These are phyloP conservation scores for Scaptomyza polygonia DNA, from an alignment of 2,888 invertebrate genomes.

Conservation along the genomic window DNA sequence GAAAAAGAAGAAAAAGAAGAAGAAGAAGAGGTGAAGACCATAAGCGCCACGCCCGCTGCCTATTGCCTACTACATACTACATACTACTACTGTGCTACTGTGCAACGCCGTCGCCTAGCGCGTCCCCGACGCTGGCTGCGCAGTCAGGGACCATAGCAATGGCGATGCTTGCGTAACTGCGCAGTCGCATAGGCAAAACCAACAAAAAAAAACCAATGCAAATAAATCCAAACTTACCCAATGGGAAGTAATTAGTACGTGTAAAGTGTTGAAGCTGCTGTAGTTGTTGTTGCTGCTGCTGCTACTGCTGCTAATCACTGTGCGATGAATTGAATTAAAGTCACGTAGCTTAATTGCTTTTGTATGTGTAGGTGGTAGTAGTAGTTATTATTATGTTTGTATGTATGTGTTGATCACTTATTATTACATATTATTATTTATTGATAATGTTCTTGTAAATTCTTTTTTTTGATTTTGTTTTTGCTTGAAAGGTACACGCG, in stretches of 20 bases:
- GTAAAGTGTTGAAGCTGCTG: slow-evolving; percentile 13
- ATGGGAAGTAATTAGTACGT: slow-evolving; percentile 34
- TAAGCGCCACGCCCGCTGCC: slow-evolving; percentile 46
- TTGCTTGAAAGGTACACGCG: slow-evolving; percentile 69
- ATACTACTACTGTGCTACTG: slow-evolving; percentile 36
- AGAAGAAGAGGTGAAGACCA: slow-evolving; percentile 18
- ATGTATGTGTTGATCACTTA: slow-evolving; percentile 11
- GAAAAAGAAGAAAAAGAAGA: slow-evolving; percentile 16
- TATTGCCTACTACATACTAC: slow-evolving; percentile 6
- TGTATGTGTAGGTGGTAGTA: neutral
- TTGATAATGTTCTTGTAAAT: slow-evolving; percentile 19
- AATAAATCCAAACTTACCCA: slow-evolving; percentile 40
- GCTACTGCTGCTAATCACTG: slow-evolving; percentile 36
- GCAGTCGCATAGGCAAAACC: slow-evolving; percentile 35
- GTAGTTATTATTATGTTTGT: slow-evolving; percentile 5
- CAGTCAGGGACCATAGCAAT: slow-evolving; percentile 42
- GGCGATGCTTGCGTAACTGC: slow-evolving; percentile 33
- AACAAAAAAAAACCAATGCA: neutral
- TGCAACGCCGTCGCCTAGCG: slow-evolving; percentile 53
- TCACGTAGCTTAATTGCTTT: slow-evolving; percentile 44
- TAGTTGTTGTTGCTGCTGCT: slow-evolving; percentile 7
- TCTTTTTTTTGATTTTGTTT: slow-evolving; percentile 12
- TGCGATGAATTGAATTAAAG: slow-evolving; percentile 26
- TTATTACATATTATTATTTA: slow-evolving; percentile 13
- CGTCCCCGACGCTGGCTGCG: slow-evolving; percentile 44